phyloP scores from a whole-genome alignment of 2,113 vertebrate genomes.

The Cynoglossus semilaevis region DNA sequence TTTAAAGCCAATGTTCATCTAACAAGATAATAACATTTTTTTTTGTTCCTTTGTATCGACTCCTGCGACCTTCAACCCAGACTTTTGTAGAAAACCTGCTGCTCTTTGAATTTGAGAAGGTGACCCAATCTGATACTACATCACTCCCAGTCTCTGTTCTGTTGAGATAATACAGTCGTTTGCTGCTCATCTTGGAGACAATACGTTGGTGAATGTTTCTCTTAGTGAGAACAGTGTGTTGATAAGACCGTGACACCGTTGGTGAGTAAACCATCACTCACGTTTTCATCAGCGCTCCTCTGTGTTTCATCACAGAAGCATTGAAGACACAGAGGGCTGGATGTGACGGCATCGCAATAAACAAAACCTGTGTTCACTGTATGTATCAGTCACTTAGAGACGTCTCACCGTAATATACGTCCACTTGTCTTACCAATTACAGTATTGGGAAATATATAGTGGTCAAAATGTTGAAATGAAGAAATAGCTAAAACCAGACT shows the following conservation, averaged over 20 bases:
- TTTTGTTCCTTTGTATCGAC: neutral
- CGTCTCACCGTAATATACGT: neutral
- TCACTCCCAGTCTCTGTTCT: neutral
- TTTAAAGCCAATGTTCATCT: slow-evolving; percentile 35
- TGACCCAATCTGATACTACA: neutral
- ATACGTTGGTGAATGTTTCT: neutral
- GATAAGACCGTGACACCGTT: slow-evolving; percentile 21
- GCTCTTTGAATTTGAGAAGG: slow-evolving; percentile 27
- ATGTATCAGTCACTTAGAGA: neutral
- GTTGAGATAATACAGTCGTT: slow-evolving; percentile 17
- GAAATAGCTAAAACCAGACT: too few species aligned
- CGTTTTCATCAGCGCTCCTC: neutral
- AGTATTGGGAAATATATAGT: too few species aligned
- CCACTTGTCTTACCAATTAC: too few species aligned
- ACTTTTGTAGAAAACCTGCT: neutral
- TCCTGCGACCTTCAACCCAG: accelerated
- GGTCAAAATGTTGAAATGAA: too few species aligned
- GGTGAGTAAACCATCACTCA: slow-evolving; percentile 33
- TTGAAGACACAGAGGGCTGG: neutral
- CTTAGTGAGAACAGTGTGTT: slow-evolving; percentile 3
- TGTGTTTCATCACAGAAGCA: slow-evolving; percentile 3
- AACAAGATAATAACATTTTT: neutral
- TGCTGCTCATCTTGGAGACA: neutral
- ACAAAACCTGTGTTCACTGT: neutral
- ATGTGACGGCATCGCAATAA: slow-evolving; percentile 3